Evolutionary conservation across 2,113 vertebrate species (phyloP).

Genomic region (Podocnemis expansa): DNA sequence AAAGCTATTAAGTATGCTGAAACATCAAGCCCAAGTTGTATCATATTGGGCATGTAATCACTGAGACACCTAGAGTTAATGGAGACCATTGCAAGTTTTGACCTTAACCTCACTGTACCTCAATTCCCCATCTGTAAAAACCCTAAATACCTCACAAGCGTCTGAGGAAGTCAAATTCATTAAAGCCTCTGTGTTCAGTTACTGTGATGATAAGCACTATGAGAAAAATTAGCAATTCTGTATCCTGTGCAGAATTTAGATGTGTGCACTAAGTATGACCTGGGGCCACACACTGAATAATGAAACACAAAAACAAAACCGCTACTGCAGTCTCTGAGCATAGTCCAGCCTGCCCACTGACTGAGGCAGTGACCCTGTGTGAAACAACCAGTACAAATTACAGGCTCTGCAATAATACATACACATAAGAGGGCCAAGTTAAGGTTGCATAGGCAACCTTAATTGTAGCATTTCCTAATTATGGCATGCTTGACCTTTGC

Average conservation of each 20-base stretch:
- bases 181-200: not conserved
- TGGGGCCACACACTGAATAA: accelerated
- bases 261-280: accelerated
- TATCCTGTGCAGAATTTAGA: no score
- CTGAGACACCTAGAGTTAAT: not conserved
- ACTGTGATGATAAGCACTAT: not conserved
- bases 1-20: no score
- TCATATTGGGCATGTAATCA: not conserved
- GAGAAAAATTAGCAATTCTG: not conserved
- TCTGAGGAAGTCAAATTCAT: not conserved
- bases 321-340: not conserved
- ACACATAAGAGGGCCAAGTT: not conserved
- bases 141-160: not conserved
- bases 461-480: not conserved
- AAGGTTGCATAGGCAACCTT: not conserved
- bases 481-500: no score
- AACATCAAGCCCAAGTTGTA: no score
- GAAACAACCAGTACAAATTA: not conserved
- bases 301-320: not conserved
- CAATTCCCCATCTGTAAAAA: not conserved
- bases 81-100: not conserved
- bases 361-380: not conserved
- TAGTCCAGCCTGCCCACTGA: not conserved
- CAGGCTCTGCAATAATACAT: not conserved
- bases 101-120: not conserved